phyloP scores from a whole-genome alignment of 2,888 invertebrate genomes.

The Melieria omissa region DNA sequence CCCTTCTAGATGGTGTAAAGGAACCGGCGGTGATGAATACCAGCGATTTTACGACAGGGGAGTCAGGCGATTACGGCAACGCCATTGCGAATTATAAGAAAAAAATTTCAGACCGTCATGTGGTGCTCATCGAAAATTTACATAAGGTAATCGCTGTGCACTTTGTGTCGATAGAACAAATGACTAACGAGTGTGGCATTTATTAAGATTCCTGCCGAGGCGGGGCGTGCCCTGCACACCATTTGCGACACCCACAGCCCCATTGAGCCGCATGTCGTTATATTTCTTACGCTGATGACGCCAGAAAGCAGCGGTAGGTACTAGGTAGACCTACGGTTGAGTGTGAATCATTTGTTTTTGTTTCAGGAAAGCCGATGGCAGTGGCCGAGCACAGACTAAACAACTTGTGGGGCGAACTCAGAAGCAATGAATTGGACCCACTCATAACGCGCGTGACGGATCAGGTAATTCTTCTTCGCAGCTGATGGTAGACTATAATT shows the following conservation, averaged over 20 bases:
- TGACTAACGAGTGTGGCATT: background rate
- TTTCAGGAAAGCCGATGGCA: conserved; percentile 42
- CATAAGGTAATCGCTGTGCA: conserved; percentile 53
- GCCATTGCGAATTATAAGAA: conserved; percentile 56
- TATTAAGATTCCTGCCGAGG: conserved; percentile 55
- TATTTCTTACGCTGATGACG: conserved; percentile 64
- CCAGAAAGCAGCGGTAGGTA: conserved; percentile 24
- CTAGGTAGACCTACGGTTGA: background rate
- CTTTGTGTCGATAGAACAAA: background rate
- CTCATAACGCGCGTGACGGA: conserved; percentile 62
- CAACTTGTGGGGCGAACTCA: conserved; percentile 55
- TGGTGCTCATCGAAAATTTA: conserved; percentile 58
- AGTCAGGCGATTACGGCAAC: conserved; percentile 55
- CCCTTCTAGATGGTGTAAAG: conserved; percentile 23
- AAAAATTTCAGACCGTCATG: conserved; percentile 55
- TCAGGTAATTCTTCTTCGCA: conserved; percentile 50
- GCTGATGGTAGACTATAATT: too few species aligned
- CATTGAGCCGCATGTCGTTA: conserved; percentile 64
- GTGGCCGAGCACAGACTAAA: conserved; percentile 52
- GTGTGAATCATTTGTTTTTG: conserved; percentile 12
- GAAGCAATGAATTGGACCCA: conserved; percentile 53
- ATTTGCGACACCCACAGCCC: conserved; percentile 71
- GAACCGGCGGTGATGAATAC: conserved; percentile 49
- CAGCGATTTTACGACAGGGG: conserved; percentile 50
- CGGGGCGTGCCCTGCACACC: conserved; percentile 69